Evolutionary conservation across 2,113 vertebrate species (phyloP).

Genomic region (Thalassoma bifasciatum): DNA sequence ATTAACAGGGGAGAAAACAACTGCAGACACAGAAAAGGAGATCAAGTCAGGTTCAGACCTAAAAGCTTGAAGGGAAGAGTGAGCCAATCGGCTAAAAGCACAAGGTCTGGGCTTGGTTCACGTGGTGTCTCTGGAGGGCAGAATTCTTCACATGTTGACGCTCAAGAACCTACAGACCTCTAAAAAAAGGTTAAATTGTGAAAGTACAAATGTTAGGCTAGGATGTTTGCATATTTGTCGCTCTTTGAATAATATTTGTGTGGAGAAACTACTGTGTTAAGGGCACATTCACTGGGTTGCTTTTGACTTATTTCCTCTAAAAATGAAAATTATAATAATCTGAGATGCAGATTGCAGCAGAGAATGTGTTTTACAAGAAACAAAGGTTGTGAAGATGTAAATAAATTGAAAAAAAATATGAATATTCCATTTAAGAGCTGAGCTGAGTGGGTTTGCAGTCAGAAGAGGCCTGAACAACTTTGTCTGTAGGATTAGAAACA

Average conservation of each 20-base stretch:
- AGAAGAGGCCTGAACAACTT: neutral
- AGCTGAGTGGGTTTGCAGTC: constrained; percentile 1
- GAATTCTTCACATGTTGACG: neutral
- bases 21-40: constrained; percentile 9
- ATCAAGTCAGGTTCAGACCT: constrained; percentile 62
- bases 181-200: too few species aligned
- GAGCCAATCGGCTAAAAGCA: constrained; percentile 61
- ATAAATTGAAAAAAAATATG: neutral
- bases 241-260: too few species aligned
- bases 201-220: too few species aligned
- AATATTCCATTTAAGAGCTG: neutral
- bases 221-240: too few species aligned
- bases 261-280: too few species aligned
- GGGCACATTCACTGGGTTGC: too few species aligned
- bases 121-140: constrained; percentile 11
- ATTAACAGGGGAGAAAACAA: neutral
- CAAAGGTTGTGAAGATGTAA: neutral
- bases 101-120: constrained; percentile 45
- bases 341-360: too few species aligned
- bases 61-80: constrained; percentile 53
- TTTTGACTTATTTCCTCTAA: too few species aligned
- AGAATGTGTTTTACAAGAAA: neutral
- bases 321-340: too few species aligned
- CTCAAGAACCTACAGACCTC: neutral
- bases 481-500: neutral